phyloP scores from a whole-genome alignment of 2,888 invertebrate species.

The Beris chalybata region DNA sequence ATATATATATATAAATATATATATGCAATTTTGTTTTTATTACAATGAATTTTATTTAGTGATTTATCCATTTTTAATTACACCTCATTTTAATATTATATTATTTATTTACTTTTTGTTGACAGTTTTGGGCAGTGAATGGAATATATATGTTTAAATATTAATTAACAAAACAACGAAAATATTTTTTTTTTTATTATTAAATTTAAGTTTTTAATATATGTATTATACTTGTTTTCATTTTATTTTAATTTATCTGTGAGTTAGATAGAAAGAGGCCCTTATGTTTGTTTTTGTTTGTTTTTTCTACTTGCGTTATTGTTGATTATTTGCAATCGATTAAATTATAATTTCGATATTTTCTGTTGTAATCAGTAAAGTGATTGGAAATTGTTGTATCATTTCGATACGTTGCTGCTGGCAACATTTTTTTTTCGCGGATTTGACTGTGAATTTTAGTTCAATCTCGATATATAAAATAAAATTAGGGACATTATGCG shows the following conservation, averaged over 20 bases:
- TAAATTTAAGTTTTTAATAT: conserved; percentile 5
- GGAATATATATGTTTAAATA: conserved; percentile 38
- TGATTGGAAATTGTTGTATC: too few species aligned
- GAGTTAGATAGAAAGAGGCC: conserved; percentile 31
- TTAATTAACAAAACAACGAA: conserved; percentile 34
- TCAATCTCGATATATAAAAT: too few species aligned
- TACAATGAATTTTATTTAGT: not conserved
- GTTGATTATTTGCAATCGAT: conserved; percentile 3
- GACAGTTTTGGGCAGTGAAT: conserved; percentile 37
- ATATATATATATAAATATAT: not conserved
- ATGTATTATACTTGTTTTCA: conserved; percentile 1
- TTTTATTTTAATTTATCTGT: conserved; percentile 23
- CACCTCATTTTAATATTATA: not conserved
- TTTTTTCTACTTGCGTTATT: not conserved
- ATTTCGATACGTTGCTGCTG: not conserved
- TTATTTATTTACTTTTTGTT: conserved; percentile 16
- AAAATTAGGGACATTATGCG: too few species aligned
- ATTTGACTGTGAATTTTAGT: not conserved
- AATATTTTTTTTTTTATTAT: conserved; percentile 30
- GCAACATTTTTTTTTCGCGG: not conserved
- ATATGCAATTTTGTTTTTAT: too few species aligned
- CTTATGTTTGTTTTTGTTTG: conserved; percentile 29
- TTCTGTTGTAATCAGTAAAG: not conserved
- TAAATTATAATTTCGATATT: conserved; percentile 1
- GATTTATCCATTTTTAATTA: not conserved